Conservation (phyloP, 2,113 vertebrate species). For the Lycaon pictus region DNA sequence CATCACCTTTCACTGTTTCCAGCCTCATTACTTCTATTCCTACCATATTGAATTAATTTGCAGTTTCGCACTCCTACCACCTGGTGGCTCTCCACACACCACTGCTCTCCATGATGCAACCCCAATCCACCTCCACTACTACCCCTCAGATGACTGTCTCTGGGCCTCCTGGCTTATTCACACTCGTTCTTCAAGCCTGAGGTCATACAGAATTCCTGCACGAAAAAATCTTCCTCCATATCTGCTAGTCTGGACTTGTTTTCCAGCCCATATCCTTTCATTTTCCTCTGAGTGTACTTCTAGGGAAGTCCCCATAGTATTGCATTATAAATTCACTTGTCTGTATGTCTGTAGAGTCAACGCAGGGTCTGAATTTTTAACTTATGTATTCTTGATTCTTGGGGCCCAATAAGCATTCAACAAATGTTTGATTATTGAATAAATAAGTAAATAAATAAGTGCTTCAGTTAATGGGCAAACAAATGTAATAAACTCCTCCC, state of each 20-base stretch:
- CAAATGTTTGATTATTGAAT: conserved; percentile 10
- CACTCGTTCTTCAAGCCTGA: background rate
- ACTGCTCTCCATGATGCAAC: background rate
- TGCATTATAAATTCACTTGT: background rate
- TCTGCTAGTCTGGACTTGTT: background rate
- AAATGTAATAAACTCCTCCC: background rate
- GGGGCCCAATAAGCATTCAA: background rate
- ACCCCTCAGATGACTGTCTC: background rate
- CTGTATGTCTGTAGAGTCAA: background rate
- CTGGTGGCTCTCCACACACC: accelerated
- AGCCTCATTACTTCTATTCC: background rate
- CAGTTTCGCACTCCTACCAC: background rate
- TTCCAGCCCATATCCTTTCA: background rate
- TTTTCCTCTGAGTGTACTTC: background rate
- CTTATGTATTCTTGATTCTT: background rate
- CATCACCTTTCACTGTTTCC: background rate
- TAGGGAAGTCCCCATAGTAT: background rate
- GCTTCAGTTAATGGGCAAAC: background rate
- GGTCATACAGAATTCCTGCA: background rate
- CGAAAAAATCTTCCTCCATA: background rate
- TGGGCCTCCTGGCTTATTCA: background rate
- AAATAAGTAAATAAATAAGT: conserved; percentile 35
- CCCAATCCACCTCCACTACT: accelerated
- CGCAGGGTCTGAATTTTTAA: background rate
- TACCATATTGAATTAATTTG: background rate